Evolutionary conservation across 2,113 vertebrate species (phyloP).

Genomic region (Lasiurus cinereus): DNA sequence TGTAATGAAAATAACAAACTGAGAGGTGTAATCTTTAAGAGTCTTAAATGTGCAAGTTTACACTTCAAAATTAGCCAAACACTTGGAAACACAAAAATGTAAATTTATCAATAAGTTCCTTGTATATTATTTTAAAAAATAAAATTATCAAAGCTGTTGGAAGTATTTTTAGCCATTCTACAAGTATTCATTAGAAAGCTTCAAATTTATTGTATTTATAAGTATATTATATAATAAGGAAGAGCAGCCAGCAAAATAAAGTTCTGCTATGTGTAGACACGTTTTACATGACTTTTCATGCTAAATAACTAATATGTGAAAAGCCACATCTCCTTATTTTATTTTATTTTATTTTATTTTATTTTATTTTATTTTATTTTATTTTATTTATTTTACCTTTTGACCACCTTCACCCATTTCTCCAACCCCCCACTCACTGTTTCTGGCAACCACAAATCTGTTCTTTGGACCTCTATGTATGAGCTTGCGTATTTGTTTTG

Average conservation of each 20-base stretch:
- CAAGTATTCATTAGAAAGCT: neutral
- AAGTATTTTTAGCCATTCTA: neutral
- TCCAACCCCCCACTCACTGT: neutral
- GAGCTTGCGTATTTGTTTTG: neutral
- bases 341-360: neutral
- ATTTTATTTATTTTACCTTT: neutral
- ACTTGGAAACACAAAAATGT: neutral
- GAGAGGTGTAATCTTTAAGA: neutral
- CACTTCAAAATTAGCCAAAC: neutral
- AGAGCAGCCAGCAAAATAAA: neutral
- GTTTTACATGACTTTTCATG: neutral
- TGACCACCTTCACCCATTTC: neutral
- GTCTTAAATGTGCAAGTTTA: conserved; percentile 3
- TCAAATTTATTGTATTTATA: neutral
- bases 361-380: neutral
- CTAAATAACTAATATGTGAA: neutral
- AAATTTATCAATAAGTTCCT: neutral
- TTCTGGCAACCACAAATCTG: neutral
- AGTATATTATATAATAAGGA: neutral
- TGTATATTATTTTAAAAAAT: neutral
- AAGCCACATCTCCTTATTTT: neutral
- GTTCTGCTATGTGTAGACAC: neutral
- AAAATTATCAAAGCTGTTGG: neutral
- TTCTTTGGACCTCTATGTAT: neutral
- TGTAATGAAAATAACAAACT: neutral